A percentile compares a stretch with the other conserved stretches of the same genome.
Evolutionary conservation across 2,113 vertebrate species (phyloP).

Genomic region (Cinclus cinclus): DNA sequence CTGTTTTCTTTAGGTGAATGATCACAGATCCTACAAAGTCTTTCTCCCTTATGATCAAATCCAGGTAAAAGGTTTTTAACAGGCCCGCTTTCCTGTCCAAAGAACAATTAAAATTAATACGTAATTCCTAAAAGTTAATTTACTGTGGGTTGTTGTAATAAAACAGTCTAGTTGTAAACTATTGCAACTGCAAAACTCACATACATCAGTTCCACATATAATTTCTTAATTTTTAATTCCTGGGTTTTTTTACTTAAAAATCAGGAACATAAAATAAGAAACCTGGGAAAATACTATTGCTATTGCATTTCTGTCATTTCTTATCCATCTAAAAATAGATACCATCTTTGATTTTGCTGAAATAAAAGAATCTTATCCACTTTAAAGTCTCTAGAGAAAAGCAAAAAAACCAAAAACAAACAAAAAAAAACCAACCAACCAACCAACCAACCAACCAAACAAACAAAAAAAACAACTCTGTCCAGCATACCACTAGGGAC

Average conservation of each 20-base stretch:
- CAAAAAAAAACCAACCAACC: too few species aligned
- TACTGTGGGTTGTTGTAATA: neutral
- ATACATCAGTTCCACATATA: neutral
- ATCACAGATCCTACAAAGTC: neutral
- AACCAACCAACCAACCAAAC: too few species aligned
- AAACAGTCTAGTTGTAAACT: neutral
- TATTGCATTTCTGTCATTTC: neutral
- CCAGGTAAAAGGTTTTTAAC: neutral
- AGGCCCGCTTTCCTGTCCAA: neutral
- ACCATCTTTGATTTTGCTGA: neutral
- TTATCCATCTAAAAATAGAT: neutral
- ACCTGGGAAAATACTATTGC: neutral
- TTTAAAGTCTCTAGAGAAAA: neutral
- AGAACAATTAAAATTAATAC: neutral
- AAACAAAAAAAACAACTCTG: neutral
- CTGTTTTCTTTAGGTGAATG: neutral
- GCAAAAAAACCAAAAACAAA: neutral
- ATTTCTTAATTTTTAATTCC: neutral
- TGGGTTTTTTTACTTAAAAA: neutral
- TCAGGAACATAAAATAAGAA: neutral
- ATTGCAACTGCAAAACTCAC: neutral
- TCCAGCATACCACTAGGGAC: neutral
- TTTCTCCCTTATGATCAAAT: neutral
- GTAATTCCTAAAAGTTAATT: neutral
- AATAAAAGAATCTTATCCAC: neutral